These are phyloP conservation scores for Apeltes quadracus DNA, from an alignment of 2,113 vertebrate genomes.

Conservation along the genomic window DNA sequence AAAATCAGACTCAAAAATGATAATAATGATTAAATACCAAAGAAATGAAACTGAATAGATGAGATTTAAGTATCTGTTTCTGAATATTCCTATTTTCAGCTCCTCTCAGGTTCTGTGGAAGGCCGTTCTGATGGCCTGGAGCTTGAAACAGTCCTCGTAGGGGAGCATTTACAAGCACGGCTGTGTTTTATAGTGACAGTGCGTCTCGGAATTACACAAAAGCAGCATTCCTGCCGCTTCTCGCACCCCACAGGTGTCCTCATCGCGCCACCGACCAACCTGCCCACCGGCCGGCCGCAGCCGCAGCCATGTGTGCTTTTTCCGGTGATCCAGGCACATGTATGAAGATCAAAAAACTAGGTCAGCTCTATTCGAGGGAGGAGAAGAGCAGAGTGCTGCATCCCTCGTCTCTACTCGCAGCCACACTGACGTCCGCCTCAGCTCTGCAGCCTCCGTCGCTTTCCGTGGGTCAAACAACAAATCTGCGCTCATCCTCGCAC, in stretches of 20 bases:
- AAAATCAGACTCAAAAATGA: not conserved
- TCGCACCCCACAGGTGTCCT: not conserved
- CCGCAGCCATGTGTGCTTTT: conserved; percentile 41
- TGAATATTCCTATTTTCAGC: not conserved
- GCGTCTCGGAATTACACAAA: conserved; percentile 1
- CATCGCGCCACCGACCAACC: not conserved
- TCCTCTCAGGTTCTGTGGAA: not conserved
- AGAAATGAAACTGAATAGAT: not conserved
- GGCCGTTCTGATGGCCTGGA: not conserved
- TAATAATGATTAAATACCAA: not conserved
- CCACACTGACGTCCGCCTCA: conserved; percentile 43
- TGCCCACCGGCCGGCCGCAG: conserved; percentile 10
- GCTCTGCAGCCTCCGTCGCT: conserved; percentile 41
- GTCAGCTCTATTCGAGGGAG: conserved; percentile 72
- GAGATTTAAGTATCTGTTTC: not conserved
- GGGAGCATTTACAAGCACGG: not conserved
- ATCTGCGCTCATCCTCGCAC: conserved; percentile 28
- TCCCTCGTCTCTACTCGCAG: conserved; percentile 59
- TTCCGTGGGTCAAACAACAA: conserved; percentile 10
- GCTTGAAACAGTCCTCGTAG: not conserved
- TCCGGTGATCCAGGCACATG: conserved; percentile 50
- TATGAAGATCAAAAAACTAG: conserved; percentile 70
- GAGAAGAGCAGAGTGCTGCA: conserved; percentile 52
- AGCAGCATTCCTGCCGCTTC: not conserved
- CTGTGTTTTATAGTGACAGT: conserved; percentile 3